Conservation (phyloP, 2,797 vertebrate genomes). For the Tokudaia tokunoshimensis region DNA sequence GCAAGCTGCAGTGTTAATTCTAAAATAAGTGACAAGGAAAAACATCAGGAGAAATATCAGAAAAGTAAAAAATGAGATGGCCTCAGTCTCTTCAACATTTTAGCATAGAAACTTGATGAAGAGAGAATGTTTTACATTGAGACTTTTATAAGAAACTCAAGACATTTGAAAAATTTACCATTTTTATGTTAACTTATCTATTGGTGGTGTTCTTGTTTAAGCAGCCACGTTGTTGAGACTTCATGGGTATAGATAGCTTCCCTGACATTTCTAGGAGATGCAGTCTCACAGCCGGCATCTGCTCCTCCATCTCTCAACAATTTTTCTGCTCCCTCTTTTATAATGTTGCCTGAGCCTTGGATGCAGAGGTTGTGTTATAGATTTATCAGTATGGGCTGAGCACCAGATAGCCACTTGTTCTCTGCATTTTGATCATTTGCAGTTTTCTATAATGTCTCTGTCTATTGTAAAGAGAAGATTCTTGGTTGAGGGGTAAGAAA, state of each 20-base stretch:
- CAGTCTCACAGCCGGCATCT: not conserved
- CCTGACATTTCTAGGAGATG: not conserved
- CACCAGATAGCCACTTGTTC: not conserved
- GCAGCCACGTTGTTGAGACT: not conserved
- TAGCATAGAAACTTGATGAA: not conserved
- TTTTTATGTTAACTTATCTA: not conserved
- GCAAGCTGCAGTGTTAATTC: not conserved
- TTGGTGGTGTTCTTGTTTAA: not conserved
- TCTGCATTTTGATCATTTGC: not conserved
- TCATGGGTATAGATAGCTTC: not conserved
- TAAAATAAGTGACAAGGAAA: not conserved
- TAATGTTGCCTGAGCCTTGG: not conserved
- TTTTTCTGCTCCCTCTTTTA: no score
- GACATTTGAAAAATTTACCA: not conserved
- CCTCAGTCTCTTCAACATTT: not conserved
- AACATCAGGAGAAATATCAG: not conserved
- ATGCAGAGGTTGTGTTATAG: not conserved
- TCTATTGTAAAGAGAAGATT: not conserved
- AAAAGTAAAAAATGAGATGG: not conserved
- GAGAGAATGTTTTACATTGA: not conserved
- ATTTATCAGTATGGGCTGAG: not conserved
- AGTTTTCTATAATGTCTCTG: not conserved
- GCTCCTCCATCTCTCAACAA: not conserved
- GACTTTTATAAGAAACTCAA: not conserved
- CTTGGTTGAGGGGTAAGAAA: not conserved